Conservation (phyloP, 2,888 invertebrate genomes). For the Hypomecis punctinalis region DNA sequence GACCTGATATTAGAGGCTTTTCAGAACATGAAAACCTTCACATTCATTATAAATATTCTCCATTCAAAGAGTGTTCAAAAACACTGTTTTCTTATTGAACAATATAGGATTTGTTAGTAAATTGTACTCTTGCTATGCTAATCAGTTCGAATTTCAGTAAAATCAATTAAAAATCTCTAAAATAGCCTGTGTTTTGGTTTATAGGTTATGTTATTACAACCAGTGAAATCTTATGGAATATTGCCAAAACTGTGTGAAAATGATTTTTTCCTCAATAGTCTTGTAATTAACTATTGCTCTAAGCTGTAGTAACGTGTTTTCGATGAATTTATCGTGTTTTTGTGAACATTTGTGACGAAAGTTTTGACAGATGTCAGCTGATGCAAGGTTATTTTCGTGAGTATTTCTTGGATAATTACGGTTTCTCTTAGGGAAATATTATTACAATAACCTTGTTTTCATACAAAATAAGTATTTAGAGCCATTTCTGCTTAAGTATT, state of each 20-base stretch:
- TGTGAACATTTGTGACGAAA: conserved; percentile 80
- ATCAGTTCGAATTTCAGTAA: neutral
- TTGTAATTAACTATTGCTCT: conserved; percentile 46
- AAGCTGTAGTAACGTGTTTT: conserved; percentile 54
- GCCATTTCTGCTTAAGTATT: neutral
- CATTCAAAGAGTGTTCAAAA: neutral
- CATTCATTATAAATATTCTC: too few species aligned
- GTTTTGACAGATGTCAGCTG: conserved; percentile 82
- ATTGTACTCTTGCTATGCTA: neutral
- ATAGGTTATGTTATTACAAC: conserved; percentile 70
- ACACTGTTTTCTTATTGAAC: neutral
- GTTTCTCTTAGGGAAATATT: neutral
- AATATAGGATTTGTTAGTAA: neutral
- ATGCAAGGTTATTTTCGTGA: conserved; percentile 57
- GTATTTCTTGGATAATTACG: conserved; percentile 51
- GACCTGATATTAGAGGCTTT: neutral
- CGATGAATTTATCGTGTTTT: conserved; percentile 62
- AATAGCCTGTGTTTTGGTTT: conserved; percentile 46
- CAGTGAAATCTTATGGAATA: conserved; percentile 68
- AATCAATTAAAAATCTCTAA: conserved; percentile 19
- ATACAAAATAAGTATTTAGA: neutral
- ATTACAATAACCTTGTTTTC: neutral
- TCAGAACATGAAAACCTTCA: neutral
- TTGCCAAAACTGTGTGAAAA: conserved; percentile 66
- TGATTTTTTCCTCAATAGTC: conserved; percentile 53